Conservation (phyloP, 1,140 invertebrate genomes). For the Zaprionus nigranus region DNA sequence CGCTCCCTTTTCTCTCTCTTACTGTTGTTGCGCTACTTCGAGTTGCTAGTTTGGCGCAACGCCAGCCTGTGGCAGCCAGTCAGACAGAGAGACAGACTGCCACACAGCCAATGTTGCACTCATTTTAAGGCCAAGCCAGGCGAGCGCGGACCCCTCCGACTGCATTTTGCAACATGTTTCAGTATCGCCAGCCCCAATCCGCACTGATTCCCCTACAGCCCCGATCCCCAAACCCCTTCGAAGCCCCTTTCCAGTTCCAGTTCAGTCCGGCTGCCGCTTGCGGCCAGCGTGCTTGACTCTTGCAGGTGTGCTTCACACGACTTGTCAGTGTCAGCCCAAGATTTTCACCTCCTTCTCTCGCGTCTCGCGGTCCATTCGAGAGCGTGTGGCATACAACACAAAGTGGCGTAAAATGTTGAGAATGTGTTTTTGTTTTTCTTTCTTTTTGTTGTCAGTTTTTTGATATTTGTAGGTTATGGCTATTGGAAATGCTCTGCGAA, state of each 20-base stretch:
- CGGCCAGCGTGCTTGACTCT: constrained; percentile 59
- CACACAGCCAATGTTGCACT: constrained; percentile 71
- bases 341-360: constrained; percentile 47
- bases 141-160: constrained; percentile 43
- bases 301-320: constrained; percentile 82
- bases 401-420: constrained; percentile 36
- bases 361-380: constrained; percentile 22
- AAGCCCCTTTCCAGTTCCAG: constrained; percentile 41
- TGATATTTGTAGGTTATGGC: constrained; percentile 24
- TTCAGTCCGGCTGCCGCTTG: constrained; percentile 65
- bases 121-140: constrained; percentile 68
- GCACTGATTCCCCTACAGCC: not conserved
- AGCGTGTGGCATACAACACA: constrained; percentile 45
- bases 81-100: constrained; percentile 27
- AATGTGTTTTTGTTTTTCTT: constrained; percentile 12
- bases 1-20: not conserved
- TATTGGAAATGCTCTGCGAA: constrained; percentile 33
- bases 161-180: constrained; percentile 75
- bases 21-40: constrained; percentile 53
- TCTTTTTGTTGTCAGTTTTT: not conserved
- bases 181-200: constrained; percentile 37
- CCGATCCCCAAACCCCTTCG: not conserved
- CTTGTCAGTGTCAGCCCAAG: constrained; percentile 76
- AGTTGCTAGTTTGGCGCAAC: constrained; percentile 70
- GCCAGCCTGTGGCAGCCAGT: constrained; percentile 55